Conservation (phyloP, 2,888 invertebrate genomes). For the Aleiodes leptofemur region DNA sequence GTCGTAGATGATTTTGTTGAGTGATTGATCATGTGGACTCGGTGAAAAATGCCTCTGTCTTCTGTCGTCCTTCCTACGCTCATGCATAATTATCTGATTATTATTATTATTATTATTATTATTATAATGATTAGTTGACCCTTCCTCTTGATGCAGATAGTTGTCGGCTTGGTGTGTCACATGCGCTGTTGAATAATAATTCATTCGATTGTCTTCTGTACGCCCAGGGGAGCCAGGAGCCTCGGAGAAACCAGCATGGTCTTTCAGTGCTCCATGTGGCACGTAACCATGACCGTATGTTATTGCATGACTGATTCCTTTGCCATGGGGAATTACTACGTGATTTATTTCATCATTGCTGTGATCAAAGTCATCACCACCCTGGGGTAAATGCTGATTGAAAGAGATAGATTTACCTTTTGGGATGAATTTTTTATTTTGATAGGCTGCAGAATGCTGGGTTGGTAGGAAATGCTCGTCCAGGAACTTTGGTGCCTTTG, state of each 20-base stretch:
- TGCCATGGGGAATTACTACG: slow-evolving; percentile 64
- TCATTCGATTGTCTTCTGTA: background rate
- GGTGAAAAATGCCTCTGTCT: background rate
- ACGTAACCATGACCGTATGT: slow-evolving; percentile 67
- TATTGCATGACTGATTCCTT: slow-evolving; percentile 61
- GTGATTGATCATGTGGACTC: background rate
- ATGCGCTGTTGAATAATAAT: slow-evolving; percentile 33
- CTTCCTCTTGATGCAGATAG: slow-evolving; percentile 30
- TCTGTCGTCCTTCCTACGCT: slow-evolving; percentile 7
- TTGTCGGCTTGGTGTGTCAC: slow-evolving; percentile 41
- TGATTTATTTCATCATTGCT: slow-evolving; percentile 63
- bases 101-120: background rate
- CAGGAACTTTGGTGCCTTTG: slow-evolving; percentile 29
- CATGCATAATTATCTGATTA: background rate
- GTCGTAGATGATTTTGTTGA: slow-evolving; percentile 6
- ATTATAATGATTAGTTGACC: background rate
- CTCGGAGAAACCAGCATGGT: slow-evolving; percentile 49
- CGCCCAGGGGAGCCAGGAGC: slow-evolving; percentile 11
- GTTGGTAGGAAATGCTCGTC: slow-evolving; percentile 31
- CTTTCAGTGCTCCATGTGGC: slow-evolving; percentile 64
- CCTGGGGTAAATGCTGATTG: slow-evolving; percentile 52
- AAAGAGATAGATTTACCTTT: slow-evolving; percentile 34
- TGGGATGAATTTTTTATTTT: slow-evolving; percentile 29
- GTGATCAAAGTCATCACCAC: slow-evolving; percentile 66
- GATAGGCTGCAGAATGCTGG: background rate